Evolutionary conservation across 2,113 vertebrate genomes (phyloP).

Genomic region (Pseudopodoces humilis): DNA sequence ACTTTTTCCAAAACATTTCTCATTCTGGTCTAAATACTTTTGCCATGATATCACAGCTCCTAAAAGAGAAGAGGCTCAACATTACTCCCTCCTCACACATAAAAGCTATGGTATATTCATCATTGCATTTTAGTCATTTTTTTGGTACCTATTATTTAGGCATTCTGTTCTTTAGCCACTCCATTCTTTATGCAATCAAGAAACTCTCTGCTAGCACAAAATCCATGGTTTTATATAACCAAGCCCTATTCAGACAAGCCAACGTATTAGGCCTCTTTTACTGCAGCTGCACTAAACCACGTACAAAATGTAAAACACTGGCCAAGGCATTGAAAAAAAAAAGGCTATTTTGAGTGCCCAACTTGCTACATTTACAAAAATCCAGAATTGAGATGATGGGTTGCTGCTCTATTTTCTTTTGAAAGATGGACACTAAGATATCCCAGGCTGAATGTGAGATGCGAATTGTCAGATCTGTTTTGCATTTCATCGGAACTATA

Average conservation of each 20-base stretch:
- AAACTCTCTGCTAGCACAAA: conserved; percentile 30
- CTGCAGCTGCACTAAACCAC: conserved; percentile 49
- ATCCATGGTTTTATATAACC: conserved; percentile 26
- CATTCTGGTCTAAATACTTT: conserved; percentile 14
- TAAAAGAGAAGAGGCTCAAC: not conserved
- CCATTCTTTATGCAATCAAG: conserved; percentile 21
- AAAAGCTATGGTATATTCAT: not conserved
- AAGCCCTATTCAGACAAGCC: conserved; percentile 30
- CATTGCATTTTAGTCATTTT: not conserved
- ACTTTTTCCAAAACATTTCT: not conserved
- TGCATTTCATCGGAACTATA: not conserved
- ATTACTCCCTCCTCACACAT: not conserved
- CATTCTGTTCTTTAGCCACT: conserved; percentile 8
- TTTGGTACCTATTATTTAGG: conserved; percentile 20
- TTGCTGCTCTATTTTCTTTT: not conserved
- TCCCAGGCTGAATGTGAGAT: not conserved
- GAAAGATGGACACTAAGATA: not conserved
- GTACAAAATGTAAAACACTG: not conserved
- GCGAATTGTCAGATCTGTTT: not conserved
- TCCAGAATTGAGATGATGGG: not conserved
- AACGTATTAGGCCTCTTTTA: conserved; percentile 27
- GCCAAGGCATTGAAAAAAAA: not conserved
- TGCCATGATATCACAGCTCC: not conserved
- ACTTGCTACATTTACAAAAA: not conserved
- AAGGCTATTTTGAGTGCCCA: not conserved